Conservation (phyloP, 2,888 invertebrate genomes). For the Caenorhabditis drosophilae region DNA sequence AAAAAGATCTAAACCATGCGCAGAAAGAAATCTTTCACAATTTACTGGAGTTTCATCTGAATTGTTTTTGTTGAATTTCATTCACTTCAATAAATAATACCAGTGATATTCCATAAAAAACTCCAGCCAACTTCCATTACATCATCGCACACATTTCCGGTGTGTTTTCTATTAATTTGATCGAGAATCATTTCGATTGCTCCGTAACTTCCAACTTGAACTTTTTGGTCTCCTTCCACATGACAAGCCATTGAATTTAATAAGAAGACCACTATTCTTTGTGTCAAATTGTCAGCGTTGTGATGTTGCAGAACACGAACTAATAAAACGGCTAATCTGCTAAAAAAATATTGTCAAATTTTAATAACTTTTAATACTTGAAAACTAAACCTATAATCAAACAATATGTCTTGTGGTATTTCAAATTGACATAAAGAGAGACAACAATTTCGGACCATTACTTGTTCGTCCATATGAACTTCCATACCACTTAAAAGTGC, state of each 20-base stretch:
- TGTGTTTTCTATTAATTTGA: constrained; percentile 83
- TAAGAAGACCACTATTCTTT: constrained; percentile 90
- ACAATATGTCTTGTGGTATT: constrained; percentile 86
- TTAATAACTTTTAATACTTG: not conserved
- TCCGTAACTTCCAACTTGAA: constrained; percentile 86
- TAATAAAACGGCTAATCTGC: constrained; percentile 62
- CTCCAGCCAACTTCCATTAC: constrained; percentile 97
- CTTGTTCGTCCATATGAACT: constrained; percentile 65
- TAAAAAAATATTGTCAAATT: constrained; percentile 20
- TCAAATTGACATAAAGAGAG: constrained; percentile 91
- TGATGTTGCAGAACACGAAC: constrained; percentile 66
- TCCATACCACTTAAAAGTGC: constrained; percentile 65
- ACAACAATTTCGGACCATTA: constrained; percentile 93
- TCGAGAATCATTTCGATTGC: constrained; percentile 83
- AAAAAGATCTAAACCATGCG: constrained; percentile 88
- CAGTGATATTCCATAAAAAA: constrained; percentile 84
- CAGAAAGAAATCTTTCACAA: constrained; percentile 86
- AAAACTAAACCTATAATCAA: constrained; percentile 58
- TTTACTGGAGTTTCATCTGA: constrained; percentile 94
- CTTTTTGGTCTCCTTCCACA: constrained; percentile 90
- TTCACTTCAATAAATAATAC: too few species aligned
- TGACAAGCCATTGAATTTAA: constrained; percentile 94
- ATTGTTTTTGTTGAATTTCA: too few species aligned
- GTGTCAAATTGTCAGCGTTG: constrained; percentile 82
- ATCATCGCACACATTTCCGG: constrained; percentile 84